Evolutionary conservation across 1,140 invertebrate genomes (phyloP), one percentile per base, ranked within the genome.

Genomic region (Musca vetustissima): DNA sequence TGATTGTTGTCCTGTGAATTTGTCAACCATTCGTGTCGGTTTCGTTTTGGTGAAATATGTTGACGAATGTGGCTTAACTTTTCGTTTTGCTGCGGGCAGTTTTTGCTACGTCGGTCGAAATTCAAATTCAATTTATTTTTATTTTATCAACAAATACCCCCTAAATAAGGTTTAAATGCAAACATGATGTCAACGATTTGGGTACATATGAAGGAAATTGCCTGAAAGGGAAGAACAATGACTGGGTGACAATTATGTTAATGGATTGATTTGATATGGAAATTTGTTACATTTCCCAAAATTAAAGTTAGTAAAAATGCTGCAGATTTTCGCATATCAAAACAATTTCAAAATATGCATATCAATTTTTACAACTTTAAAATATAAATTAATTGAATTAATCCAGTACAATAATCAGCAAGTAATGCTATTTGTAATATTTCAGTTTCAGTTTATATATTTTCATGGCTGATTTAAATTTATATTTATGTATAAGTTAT

Each of bases 41-140:
- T 52, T 1, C 21, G 49, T 21, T 19, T 21, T 3, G 7, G 49
- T 52, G 17, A 22, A 19, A 19, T 15, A 4, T 17, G 28, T 13
- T 61, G 14, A 14, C 4, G 14, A 13, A 11, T 61, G 57, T 61
- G 28, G 28, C 19, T 61, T 43, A 61, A 43, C 28, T 19, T 43
- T 17, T 43, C 28, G 8, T 11, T 61, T 36, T 43, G 28, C 57
- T 36, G 0, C 19, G 19, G 57, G 15, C 28, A 11, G 6, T 19
- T 36, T 36, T 21, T 14, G 21, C n/a, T 24, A 21, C 22, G 14
- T 25, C 14, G 28, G 57, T 36, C 36, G 1, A 61, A 61, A 61
- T 61, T n/a, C 28, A 61, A 61, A 61, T 61, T 61, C 17, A 61
- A 61, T 61, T 61, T 61, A 43, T 61, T 61, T 43, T 28, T 21